A percentile compares a stretch with the other conserved stretches of the same genome.
Evolutionary conservation across 2,888 invertebrate genomes (phyloP).

Genomic region (Melolontha melolontha): DNA sequence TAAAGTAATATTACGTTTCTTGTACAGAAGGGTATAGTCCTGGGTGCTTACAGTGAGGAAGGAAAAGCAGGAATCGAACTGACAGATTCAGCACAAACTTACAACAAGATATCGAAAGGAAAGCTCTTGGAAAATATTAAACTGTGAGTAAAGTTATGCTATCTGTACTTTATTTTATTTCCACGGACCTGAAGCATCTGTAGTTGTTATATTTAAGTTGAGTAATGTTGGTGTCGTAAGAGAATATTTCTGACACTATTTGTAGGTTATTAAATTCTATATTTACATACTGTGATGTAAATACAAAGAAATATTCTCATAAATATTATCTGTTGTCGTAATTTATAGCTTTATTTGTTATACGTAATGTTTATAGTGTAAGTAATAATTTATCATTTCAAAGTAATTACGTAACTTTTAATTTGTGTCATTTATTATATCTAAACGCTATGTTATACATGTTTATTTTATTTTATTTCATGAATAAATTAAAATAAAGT

Average conservation of each 20-base stretch:
- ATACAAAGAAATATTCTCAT: not conserved
- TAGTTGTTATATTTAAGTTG: constrained; percentile 17
- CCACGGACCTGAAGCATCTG: constrained; percentile 58
- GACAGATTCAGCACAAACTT: constrained; percentile 67
- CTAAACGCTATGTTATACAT: not conserved
- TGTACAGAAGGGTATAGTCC: constrained; percentile 69
- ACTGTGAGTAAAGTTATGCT: constrained; percentile 65
- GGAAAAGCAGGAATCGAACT: constrained; percentile 61
- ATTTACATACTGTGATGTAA: not conserved
- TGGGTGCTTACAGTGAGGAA: constrained; percentile 67
- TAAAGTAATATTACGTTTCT: not conserved
- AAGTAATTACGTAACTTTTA: too few relatives aligned
- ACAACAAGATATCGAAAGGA: constrained; percentile 66
- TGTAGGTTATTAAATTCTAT: not conserved
- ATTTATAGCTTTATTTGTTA: constrained; percentile 38
- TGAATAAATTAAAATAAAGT: constrained; percentile 11
- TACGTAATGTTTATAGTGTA: constrained; percentile 20
- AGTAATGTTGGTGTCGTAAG: constrained; percentile 2
- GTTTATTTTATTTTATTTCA: not conserved
- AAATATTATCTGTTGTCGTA: not conserved
- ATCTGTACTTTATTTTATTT: constrained; percentile 41
- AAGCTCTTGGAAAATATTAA: constrained; percentile 66
- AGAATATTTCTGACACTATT: not conserved
- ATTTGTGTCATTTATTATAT: too few relatives aligned
- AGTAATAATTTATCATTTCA: not conserved